Base-by-base conservation (phyloP, 1,140 invertebrate genomes). In the Pemphigus obesinymphae region DNA sequence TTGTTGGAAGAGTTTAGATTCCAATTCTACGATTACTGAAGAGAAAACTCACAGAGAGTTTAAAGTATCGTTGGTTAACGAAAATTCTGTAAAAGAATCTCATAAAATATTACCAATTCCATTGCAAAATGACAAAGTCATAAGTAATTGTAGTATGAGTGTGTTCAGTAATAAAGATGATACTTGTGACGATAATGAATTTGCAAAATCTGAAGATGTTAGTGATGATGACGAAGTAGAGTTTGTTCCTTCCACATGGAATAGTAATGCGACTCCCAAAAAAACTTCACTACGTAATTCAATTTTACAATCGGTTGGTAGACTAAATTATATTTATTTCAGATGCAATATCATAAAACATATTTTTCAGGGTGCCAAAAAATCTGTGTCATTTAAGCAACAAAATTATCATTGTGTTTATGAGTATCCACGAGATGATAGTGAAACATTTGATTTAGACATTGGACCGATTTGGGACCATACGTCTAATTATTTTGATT, bases 391-490 rank as follows among this genome's bases (percentile, higher is more conserved):
- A 86, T 95, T 94, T 88, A 93, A 95, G 86, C 92, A 92, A 83
- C 92, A 94, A 87, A 92, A 92, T 85, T 93, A 93, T 86, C 92
- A 93, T 85, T 93, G 92, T 85, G 92, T 94, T 53, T 95, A 94
- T 86, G 92, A 94, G 85, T 94, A 95, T 87, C 93, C 93, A 34
- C 90, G 92, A 84, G 93, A 94, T 86, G 88, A 88, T 50, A 78
- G 37, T 23, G 76, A 80, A 45, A 43, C 53, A 8, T 80, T 61
- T 80, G 76, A 80, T 45, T 61, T 48, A 45, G 76, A 80, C 17
- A 61, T 61, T 17, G 76, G 76, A 31, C 76, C 76, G 29, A 63
- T 80, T 80, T 80, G 76, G 76, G 76, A 80, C 2, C 53, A 55
- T 31, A 43, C 55, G 4, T n/a, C 76, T 26, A 80, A 80, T 80